A percentile compares a stretch with the other conserved stretches of the same genome.
Conservation (phyloP, 2,888 invertebrate species). For the Scrobipalpa costella region DNA sequence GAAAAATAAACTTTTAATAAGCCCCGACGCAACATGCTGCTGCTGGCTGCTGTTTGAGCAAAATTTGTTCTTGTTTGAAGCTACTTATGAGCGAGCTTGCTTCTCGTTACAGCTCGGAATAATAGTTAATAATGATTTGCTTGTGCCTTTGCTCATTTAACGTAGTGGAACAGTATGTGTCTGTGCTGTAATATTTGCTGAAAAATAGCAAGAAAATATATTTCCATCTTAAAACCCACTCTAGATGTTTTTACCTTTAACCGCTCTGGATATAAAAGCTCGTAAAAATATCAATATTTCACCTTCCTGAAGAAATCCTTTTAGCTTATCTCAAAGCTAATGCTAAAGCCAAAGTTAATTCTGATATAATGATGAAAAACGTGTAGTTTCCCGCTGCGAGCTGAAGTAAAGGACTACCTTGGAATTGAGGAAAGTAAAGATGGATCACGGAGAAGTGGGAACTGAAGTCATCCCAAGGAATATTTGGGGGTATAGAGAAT, state of each 20-base stretch:
- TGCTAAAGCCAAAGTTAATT: conserved; percentile 17
- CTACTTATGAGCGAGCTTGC: conserved; percentile 24
- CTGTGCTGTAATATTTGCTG: too few relatives aligned
- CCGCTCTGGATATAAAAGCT: background rate
- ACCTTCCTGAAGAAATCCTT: background rate
- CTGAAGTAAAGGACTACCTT: conserved; percentile 49
- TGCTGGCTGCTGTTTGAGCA: conserved; percentile 18
- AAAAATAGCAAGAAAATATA: too few relatives aligned
- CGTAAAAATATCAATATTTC: background rate
- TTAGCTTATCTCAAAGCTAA: conserved; percentile 4
- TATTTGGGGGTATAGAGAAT: too few relatives aligned
- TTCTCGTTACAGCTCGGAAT: conserved; percentile 11
- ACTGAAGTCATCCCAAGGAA: too few relatives aligned
- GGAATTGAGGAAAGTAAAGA: background rate
- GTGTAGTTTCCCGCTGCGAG: conserved; percentile 19
- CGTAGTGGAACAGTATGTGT: too few relatives aligned
- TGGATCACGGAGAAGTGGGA: background rate
- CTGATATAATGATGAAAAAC: conserved; percentile 50
- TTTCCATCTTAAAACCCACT: too few relatives aligned
- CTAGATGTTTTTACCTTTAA: background rate
- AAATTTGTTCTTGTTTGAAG: conserved; percentile 29
- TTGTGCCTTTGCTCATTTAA: background rate
- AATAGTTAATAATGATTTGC: conserved; percentile 13
- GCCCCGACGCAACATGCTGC: conserved; percentile 32
- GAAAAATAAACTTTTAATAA: conserved; percentile 57